A percentile compares a stretch with the other conserved stretches of the same genome.
These are phyloP conservation scores for Drosophila paramelanica DNA, from an alignment of 2,888 invertebrate genomes.

Conservation along the genomic window DNA sequence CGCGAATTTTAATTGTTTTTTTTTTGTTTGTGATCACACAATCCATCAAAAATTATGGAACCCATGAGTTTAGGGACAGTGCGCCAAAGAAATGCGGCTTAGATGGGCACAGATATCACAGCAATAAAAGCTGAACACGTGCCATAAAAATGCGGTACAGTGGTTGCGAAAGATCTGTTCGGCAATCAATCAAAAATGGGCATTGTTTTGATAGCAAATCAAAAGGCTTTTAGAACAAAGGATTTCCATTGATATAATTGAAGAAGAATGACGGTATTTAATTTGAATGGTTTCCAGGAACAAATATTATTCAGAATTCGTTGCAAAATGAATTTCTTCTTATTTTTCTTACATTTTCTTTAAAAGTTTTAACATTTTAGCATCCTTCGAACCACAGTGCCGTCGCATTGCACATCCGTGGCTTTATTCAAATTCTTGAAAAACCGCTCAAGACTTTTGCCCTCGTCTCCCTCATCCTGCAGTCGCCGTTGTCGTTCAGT, in stretches of 20 bases:
- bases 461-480: constrained; percentile 21
- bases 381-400: constrained; percentile 37
- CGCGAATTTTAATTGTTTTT: constrained; percentile 51
- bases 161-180: background rate
- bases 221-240: too few relatives aligned
- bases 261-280: too few relatives aligned
- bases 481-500: constrained; percentile 35
- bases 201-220: too few relatives aligned
- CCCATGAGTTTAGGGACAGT: constrained; percentile 19
- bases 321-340: too few relatives aligned
- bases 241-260: too few relatives aligned
- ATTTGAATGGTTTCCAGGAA: too few relatives aligned
- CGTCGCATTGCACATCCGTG: constrained; percentile 12
- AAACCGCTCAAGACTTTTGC: background rate
- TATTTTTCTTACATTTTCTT: too few relatives aligned
- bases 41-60: constrained; percentile 74
- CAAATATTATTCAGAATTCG: too few relatives aligned
- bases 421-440: constrained; percentile 4
- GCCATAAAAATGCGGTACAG: constrained; percentile 51
- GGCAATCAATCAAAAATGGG: background rate
- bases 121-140: constrained; percentile 57
- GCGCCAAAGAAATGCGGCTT: constrained; percentile 42
- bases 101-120: constrained; percentile 26
- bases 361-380: too few relatives aligned
- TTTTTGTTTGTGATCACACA: constrained; percentile 15